phyloP scores from a whole-genome alignment of 2,113 vertebrate genomes.

The Podarcis raffonei region DNA sequence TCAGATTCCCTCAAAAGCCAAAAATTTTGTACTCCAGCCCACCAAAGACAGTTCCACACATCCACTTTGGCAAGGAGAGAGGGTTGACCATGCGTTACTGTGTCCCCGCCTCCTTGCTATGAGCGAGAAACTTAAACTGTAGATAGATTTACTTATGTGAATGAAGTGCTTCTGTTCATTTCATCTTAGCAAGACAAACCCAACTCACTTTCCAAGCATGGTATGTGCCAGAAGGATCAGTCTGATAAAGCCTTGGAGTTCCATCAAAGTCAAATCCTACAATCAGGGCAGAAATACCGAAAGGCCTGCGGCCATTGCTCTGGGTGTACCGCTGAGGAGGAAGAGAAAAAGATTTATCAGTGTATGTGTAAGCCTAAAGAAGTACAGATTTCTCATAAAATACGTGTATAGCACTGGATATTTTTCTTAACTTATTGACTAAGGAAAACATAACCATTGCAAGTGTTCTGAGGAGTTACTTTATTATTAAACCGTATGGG shows the following conservation, averaged over 20 bases:
- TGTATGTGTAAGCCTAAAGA: background rate
- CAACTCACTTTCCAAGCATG: conserved; percentile 89
- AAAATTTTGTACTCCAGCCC: background rate
- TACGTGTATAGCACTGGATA: background rate
- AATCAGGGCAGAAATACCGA: conserved; percentile 88
- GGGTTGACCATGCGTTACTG: too few species aligned
- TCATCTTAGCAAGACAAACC: background rate
- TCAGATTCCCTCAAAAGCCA: background rate
- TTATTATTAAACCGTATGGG: background rate
- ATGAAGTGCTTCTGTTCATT: background rate
- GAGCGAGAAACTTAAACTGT: background rate
- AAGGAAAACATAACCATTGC: background rate
- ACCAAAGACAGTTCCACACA: background rate
- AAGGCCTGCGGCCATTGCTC: conserved; percentile 87
- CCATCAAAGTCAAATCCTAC: conserved; percentile 90
- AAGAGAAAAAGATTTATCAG: background rate
- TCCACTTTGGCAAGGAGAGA: too few species aligned
- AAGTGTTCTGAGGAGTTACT: background rate
- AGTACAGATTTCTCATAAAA: background rate
- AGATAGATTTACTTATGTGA: background rate
- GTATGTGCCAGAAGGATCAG: conserved; percentile 87
- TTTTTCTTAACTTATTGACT: background rate
- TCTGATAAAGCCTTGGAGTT: conserved; percentile 86
- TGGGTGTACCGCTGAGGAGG: conserved; percentile 84
- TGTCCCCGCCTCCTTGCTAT: too few species aligned